Conservation (phyloP, 64 coral and sea anemone species). For the Porites australiensis region DNA sequence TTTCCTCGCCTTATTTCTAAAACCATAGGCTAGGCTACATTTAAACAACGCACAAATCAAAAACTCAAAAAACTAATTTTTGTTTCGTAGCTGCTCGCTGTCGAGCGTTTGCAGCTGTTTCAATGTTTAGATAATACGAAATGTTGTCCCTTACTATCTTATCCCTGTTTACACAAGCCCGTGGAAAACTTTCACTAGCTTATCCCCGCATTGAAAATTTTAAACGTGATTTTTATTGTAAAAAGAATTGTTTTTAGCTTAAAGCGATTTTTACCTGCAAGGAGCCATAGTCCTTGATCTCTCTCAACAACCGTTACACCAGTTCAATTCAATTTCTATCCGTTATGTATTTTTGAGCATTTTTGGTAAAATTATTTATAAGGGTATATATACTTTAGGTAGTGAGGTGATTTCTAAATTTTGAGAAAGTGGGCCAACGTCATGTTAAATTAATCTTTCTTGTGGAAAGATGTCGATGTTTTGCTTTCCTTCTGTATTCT, state of each 20-base stretch:
- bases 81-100: not conserved
- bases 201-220: slow-evolving; percentile 17
- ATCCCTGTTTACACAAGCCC: slow-evolving; percentile 12
- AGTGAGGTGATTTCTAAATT: not conserved
- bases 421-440: not conserved
- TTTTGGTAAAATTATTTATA: not conserved
- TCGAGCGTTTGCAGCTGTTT: slow-evolving; percentile 2
- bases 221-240: not conserved
- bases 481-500: not conserved
- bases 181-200: slow-evolving; percentile 1
- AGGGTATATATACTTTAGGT: not conserved
- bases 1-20: not conserved
- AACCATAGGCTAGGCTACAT: not conserved
- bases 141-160: slow-evolving; percentile 47
- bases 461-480: not conserved
- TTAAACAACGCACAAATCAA: not conserved
- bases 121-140: slow-evolving; percentile 53
- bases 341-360: not conserved
- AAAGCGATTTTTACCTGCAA: not conserved
- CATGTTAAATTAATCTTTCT: not conserved
- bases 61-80: not conserved
- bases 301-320: not conserved
- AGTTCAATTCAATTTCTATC: not conserved
- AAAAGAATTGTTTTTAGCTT: not conserved
- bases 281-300: not conserved